Evolutionary conservation across 2,113 vertebrate genomes (phyloP).

Genomic region (Myocastor coypus): DNA sequence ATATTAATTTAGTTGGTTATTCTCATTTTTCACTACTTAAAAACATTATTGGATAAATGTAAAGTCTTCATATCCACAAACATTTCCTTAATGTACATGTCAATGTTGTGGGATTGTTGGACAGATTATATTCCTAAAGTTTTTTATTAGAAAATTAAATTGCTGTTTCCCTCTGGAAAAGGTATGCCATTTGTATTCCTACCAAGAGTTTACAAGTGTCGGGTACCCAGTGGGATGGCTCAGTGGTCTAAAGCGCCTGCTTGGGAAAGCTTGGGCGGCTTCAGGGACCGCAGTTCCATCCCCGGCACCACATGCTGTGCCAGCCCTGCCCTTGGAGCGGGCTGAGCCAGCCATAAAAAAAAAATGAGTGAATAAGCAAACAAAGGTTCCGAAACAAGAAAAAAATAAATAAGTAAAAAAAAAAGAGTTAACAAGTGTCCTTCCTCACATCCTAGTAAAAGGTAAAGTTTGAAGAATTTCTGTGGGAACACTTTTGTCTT

Average conservation of each 20-base stretch:
- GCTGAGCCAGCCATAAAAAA: too few relatives aligned
- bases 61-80: slow-evolving; percentile 33
- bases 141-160: slow-evolving; percentile 17
- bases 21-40: slow-evolving; percentile 46
- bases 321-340: too few relatives aligned
- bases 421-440: background rate
- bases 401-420: too few relatives aligned
- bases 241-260: too few relatives aligned
- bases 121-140: background rate
- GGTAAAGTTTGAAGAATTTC: slow-evolving; percentile 52
- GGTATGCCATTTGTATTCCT: slow-evolving; percentile 26
- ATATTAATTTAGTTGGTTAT: background rate
- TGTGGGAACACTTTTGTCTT: background rate
- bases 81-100: slow-evolving; percentile 50
- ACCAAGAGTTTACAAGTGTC: slow-evolving; percentile 53
- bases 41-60: slow-evolving; percentile 47
- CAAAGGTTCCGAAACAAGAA: too few relatives aligned
- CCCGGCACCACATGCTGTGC: too few relatives aligned
- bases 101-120: slow-evolving; percentile 42
- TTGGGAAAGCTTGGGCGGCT: too few relatives aligned
- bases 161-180: slow-evolving; percentile 51
- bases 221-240: too few relatives aligned
- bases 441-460: slow-evolving; percentile 38
- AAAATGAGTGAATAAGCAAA: too few relatives aligned
- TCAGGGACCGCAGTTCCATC: too few relatives aligned